Percentiles rank a stretch among this genome's conserved stretches.
phyloP scores from a whole-genome alignment of 2,113 vertebrate species.

The Ploceus nigricollis region DNA sequence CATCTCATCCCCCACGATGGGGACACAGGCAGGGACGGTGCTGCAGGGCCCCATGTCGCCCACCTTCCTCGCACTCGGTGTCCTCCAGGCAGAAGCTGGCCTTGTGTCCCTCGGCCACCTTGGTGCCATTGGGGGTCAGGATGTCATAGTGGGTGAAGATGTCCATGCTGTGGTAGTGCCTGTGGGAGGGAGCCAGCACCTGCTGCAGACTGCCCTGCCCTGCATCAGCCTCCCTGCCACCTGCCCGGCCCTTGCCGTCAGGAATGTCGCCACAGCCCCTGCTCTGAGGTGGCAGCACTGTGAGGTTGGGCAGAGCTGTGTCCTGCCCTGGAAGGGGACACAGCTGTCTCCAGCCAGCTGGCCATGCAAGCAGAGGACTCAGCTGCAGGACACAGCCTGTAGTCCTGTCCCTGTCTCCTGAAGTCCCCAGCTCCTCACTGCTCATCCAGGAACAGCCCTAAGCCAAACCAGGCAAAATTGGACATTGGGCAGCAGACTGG shows the following conservation, averaged over 20 bases:
- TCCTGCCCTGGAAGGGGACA: neutral
- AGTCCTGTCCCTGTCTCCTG: fast-evolving
- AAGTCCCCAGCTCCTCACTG: no score
- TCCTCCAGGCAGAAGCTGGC: slow-evolving; percentile 98
- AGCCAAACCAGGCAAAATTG: neutral
- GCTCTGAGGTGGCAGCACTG: neutral
- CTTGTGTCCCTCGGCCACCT: slow-evolving; percentile 96
- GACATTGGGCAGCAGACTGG: neutral
- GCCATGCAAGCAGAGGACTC: neutral
- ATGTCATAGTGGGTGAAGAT: slow-evolving; percentile 97
- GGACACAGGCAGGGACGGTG: fast-evolving
- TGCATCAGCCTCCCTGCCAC: neutral
- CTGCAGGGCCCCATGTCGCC: neutral
- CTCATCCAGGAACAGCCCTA: neutral
- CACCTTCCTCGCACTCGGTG: slow-evolving; percentile 90
- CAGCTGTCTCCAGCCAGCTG: neutral
- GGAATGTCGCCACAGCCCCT: neutral
- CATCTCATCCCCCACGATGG: fast-evolving
- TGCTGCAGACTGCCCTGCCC: neutral
- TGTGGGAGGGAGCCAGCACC: slow-evolving; percentile 1
- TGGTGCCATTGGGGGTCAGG: slow-evolving; percentile 88
- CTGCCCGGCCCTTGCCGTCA: fast-evolving
- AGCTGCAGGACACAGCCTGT: neutral
- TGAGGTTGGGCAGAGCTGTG: neutral
- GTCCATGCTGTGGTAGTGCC: slow-evolving; percentile 99